A percentile compares a stretch with the other conserved stretches of the same genome.
Conservation (phyloP, 2,113 vertebrate genomes). For the Dicrurus megarhynchus region DNA sequence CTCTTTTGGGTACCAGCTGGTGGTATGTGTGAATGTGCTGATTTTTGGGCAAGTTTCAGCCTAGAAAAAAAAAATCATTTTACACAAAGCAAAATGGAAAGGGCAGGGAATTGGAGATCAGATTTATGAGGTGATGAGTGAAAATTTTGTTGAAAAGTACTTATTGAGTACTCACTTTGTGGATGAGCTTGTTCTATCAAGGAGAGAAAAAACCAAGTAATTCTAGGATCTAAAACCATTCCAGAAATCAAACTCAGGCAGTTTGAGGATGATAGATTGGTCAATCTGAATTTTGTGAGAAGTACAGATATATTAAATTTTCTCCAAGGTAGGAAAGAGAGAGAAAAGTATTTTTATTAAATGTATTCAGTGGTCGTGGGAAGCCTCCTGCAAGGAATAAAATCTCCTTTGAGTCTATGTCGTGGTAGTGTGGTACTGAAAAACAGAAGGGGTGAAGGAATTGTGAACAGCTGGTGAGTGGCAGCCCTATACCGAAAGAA, state of each 20-base stretch:
- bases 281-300: background rate
- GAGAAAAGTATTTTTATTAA: background rate
- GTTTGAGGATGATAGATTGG: background rate
- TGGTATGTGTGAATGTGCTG: background rate
- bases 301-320: background rate
- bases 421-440: background rate
- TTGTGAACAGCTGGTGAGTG: constrained; percentile 64
- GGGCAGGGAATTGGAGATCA: background rate
- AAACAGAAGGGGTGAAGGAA: constrained; percentile 40
- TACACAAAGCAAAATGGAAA: background rate
- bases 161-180: background rate
- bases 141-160: background rate
- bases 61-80: background rate
- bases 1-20: background rate
- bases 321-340: background rate
- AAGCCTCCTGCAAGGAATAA: background rate
- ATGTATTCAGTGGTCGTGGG: background rate
- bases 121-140: background rate
- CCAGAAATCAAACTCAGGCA: background rate
- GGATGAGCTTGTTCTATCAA: background rate
- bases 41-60: background rate
- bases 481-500: constrained; percentile 35
- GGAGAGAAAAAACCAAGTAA: background rate
- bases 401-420: constrained; percentile 11
- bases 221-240: background rate